These are phyloP conservation scores for Hemibagrus guttatus DNA, from an alignment of 2,797 vertebrate species.

Conservation along the genomic window DNA sequence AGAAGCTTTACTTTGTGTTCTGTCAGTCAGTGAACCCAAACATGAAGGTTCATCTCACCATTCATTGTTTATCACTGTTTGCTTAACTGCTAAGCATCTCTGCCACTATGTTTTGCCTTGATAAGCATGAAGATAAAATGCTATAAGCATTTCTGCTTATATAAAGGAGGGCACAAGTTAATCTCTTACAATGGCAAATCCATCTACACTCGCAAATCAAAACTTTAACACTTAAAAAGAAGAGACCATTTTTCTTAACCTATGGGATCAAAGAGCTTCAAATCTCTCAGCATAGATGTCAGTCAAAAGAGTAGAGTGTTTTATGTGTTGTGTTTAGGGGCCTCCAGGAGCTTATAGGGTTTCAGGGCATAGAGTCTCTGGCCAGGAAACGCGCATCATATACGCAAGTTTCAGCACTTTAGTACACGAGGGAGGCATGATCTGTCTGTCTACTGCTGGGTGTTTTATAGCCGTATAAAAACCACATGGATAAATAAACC, in stretches of 20 bases:
- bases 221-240: slow-evolving; percentile 38
- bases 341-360: slow-evolving; percentile 48
- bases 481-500: slow-evolving; percentile 59
- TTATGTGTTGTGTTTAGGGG: slow-evolving; percentile 52
- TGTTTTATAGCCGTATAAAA: slow-evolving; percentile 58
- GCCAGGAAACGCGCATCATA: slow-evolving; percentile 52
- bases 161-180: slow-evolving; percentile 16
- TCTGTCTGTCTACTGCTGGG: slow-evolving; percentile 33
- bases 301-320: slow-evolving; percentile 49
- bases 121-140: slow-evolving; percentile 29
- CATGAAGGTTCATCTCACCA: slow-evolving; percentile 49
- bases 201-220: slow-evolving; percentile 9
- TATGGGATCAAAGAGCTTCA: slow-evolving; percentile 45
- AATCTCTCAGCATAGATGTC: slow-evolving; percentile 42
- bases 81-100: slow-evolving; percentile 35
- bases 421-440: slow-evolving; percentile 41
- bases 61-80: slow-evolving; percentile 39
- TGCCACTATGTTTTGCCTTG: slow-evolving; percentile 34
- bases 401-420: slow-evolving; percentile 49
- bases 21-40: slow-evolving; percentile 56
- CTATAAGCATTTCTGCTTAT: slow-evolving; percentile 2
- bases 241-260: slow-evolving; percentile 11
- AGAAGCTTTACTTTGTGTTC: slow-evolving; percentile 42
- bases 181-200: slow-evolving; percentile 20
- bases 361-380: slow-evolving; percentile 44